Percentiles rank a stretch among this genome's conserved stretches.
These are phyloP conservation scores for Sarcoramphus papa DNA, from an alignment of 2,797 vertebrate genomes.

Conservation along the genomic window DNA sequence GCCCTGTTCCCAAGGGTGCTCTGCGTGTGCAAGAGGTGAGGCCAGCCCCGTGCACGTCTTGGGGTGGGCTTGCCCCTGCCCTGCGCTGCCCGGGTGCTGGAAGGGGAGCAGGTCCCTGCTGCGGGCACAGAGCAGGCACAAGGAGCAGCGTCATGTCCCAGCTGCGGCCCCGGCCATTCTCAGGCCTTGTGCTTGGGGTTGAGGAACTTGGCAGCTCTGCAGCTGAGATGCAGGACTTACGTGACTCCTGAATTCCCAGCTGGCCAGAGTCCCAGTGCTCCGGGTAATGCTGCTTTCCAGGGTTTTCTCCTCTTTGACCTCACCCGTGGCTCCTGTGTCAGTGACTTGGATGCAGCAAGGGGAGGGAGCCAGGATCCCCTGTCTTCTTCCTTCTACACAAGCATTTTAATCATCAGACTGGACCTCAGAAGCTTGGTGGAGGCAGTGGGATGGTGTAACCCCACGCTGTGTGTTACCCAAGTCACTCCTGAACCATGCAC, in stretches of 20 bases:
- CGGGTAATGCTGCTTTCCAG: neutral
- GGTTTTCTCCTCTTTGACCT: constrained; percentile 41
- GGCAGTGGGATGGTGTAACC: neutral
- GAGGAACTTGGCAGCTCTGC: neutral
- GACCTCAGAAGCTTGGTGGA: neutral
- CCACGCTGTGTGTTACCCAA: fast-evolving
- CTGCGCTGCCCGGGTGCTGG: fast-evolving
- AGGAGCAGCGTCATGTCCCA: neutral
- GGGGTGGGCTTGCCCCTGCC: neutral
- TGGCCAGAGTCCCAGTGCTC: constrained; percentile 19
- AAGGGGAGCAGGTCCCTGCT: neutral
- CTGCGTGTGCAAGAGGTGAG: neutral
- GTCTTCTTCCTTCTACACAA: neutral
- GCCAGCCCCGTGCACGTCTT: fast-evolving
- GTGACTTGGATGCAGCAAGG: neutral
- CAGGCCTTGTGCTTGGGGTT: neutral
- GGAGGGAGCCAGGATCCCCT: neutral
- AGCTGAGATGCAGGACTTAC: neutral
- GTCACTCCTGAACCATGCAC: fast-evolving
- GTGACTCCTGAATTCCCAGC: constrained; percentile 25
- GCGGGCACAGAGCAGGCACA: fast-evolving
- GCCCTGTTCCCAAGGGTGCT: neutral
- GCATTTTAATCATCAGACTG: fast-evolving
- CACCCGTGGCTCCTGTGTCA: neutral
- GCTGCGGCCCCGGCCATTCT: fast-evolving